Conservation (phyloP, 2,797 vertebrate genomes). For the Melanotaenia boesemani region DNA sequence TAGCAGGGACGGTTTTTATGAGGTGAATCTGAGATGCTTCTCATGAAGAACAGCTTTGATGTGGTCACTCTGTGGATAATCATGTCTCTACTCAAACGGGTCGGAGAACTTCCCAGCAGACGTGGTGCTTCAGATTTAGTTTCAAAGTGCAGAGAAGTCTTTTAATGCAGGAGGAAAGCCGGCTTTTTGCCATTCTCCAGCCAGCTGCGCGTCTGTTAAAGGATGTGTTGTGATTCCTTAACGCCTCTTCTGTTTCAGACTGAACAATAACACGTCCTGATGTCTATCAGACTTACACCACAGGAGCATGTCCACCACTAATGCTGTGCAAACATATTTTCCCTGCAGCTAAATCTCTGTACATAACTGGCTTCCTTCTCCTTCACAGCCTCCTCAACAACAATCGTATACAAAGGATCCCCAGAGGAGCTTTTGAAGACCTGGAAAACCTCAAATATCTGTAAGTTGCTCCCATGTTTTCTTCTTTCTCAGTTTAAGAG, state of each 20-base stretch:
- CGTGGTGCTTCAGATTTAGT: conserved; percentile 22
- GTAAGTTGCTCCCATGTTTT: conserved; percentile 83
- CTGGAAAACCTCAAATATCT: conserved; percentile 99
- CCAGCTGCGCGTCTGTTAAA: neutral
- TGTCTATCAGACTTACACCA: neutral
- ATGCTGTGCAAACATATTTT: conserved; percentile 8
- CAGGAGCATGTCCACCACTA: neutral
- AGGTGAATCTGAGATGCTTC: too few species aligned
- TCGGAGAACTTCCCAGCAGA: neutral
- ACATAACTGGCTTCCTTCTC: conserved; percentile 41
- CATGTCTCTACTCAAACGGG: too few species aligned
- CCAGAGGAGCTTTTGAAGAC: conserved; percentile 93
- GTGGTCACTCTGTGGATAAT: too few species aligned
- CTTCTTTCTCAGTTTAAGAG: conserved; percentile 7
- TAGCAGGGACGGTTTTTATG: too few species aligned
- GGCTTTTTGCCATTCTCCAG: conserved; percentile 4
- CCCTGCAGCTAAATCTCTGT: neutral
- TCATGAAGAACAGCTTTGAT: too few species aligned
- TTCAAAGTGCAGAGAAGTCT: conserved; percentile 39
- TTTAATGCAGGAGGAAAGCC: conserved; percentile 22
- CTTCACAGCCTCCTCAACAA: conserved; percentile 94
- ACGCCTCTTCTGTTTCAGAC: conserved; percentile 32
- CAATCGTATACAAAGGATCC: conserved; percentile 95
- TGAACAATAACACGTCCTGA: neutral
- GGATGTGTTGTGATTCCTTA: conserved; percentile 30